Conservation (phyloP, 64 coral and sea anemone species). For the Dendronephthya gigantea region DNA sequence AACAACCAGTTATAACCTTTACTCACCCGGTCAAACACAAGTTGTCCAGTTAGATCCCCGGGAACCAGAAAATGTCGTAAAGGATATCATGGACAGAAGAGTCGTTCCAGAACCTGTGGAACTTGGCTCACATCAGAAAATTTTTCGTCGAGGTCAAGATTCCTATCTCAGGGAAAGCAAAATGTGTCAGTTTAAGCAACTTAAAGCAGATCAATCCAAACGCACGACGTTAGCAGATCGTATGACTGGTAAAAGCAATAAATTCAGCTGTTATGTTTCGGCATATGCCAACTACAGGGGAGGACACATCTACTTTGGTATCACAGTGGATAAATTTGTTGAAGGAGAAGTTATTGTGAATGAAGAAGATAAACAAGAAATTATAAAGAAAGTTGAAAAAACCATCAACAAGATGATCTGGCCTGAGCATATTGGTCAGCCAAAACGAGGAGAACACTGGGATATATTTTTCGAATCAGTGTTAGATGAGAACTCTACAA, state of each 20-base stretch:
- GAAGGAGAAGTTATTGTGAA: background rate
- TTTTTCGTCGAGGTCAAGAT: background rate
- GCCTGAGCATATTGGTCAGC: background rate
- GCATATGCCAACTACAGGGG: background rate
- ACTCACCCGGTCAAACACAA: background rate
- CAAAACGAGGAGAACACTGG: constrained; percentile 6
- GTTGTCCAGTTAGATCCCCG: background rate
- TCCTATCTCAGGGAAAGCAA: background rate
- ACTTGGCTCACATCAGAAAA: background rate
- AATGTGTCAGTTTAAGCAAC: background rate
- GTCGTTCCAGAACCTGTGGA: background rate
- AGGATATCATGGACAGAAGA: background rate
- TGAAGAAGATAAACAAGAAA: background rate
- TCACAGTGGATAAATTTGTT: background rate
- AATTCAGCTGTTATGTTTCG: background rate
- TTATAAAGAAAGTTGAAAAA: background rate
- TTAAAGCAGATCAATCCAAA: background rate
- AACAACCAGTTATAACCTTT: background rate
- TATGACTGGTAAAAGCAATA: background rate
- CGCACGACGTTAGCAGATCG: background rate
- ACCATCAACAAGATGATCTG: background rate
- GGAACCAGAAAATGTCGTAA: background rate
- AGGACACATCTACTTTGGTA: constrained; percentile 5
- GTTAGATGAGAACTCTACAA: background rate
- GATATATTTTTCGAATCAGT: background rate